phyloP scores from a whole-genome alignment of 2,888 invertebrate genomes.

The Morinoia aosen region DNA sequence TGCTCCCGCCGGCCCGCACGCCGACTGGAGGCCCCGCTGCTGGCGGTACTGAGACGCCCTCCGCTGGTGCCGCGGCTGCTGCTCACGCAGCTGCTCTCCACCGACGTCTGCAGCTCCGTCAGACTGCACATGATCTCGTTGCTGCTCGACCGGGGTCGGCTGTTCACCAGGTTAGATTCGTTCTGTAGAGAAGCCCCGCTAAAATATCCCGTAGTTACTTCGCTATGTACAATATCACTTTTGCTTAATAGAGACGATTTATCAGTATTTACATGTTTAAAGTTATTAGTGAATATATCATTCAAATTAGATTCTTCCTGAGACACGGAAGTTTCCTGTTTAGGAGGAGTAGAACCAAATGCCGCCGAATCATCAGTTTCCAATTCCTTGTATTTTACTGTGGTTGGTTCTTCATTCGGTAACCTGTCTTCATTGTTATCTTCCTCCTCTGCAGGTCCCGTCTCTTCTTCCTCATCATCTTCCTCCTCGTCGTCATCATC shows the following conservation, averaged over 20 bases:
- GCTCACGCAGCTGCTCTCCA: conserved; percentile 48
- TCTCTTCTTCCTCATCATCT: conserved; percentile 58
- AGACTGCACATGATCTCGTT: conserved; percentile 45
- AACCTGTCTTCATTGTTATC: conserved; percentile 1
- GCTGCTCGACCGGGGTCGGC: conserved; percentile 36
- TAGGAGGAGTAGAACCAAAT: background rate
- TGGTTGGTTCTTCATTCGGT: conserved; percentile 53
- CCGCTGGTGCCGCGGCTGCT: conserved; percentile 50
- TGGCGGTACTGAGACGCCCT: conserved; percentile 43
- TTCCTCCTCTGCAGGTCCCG: conserved; percentile 35
- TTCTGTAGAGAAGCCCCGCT: conserved; percentile 40
- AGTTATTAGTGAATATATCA: conserved; percentile 52
- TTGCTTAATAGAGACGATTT: conserved; percentile 42
- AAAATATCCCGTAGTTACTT: conserved; percentile 45
- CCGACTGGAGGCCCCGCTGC: conserved; percentile 76
- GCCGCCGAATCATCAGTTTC: conserved; percentile 8
- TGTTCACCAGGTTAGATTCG: conserved; percentile 31
- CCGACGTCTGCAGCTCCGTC: conserved; percentile 47
- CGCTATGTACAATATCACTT: conserved; percentile 50
- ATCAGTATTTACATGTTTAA: conserved; percentile 51
- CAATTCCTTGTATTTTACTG: conserved; percentile 21
- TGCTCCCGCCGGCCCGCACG: conserved; percentile 69
- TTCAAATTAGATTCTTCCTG: conserved; percentile 38
- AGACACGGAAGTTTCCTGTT: background rate
- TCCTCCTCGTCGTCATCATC: conserved; percentile 62